phyloP scores from a whole-genome alignment of 2,888 invertebrate species.

The Pseudoips prasinana region DNA sequence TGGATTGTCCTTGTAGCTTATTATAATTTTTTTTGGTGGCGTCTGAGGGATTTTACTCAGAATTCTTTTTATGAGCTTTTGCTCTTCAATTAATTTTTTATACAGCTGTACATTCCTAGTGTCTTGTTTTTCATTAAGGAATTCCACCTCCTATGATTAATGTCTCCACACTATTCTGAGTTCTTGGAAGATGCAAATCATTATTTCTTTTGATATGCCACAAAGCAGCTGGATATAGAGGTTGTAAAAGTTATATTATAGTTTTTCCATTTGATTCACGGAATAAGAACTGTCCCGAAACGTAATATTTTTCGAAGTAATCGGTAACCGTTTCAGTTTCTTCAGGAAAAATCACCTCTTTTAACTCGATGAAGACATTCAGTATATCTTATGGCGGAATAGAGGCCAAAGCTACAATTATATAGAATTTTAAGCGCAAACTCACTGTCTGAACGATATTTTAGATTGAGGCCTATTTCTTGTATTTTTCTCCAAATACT shows the following conservation, averaged over 20 bases:
- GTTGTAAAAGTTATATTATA: not conserved
- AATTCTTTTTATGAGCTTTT: too few relatives aligned
- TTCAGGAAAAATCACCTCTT: conserved; percentile 1
- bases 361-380: not conserved
- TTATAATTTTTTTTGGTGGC: too few relatives aligned
- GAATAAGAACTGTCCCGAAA: not conserved
- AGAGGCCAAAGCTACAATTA: conserved; percentile 1
- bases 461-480: not conserved
- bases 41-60: too few relatives aligned
- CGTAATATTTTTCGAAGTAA: not conserved
- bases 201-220: too few relatives aligned
- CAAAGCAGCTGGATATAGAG: too few relatives aligned
- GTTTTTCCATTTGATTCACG: not conserved
- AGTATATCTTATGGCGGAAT: not conserved
- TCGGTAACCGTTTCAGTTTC: not conserved
- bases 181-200: too few relatives aligned
- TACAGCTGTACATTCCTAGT: too few relatives aligned
- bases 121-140: too few relatives aligned
- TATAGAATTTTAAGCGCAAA: conserved; percentile 1
- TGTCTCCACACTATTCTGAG: too few relatives aligned
- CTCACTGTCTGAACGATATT: conserved; percentile 1
- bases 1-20: too few relatives aligned
- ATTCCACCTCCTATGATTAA: too few relatives aligned
- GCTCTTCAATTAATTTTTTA: too few relatives aligned
- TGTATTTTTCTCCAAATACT: conserved; percentile 5